Base-by-base conservation (phyloP, 1,140 invertebrate genomes). In the Eriosoma lanigerum region DNA sequence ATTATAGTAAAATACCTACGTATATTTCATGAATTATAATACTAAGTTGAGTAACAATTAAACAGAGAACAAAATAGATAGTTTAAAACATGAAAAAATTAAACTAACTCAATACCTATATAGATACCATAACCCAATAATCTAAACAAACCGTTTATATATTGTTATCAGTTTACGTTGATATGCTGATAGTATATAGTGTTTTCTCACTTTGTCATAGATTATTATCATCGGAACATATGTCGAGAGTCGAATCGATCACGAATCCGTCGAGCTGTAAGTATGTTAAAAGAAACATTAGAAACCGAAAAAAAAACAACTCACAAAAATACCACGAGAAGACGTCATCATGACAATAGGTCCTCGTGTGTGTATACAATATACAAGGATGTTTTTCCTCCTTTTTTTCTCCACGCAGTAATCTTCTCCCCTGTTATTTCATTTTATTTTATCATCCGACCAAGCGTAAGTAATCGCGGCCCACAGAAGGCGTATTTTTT, bases 201-300 rank as follows among this genome's bases (percentile, higher is more conserved):
- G 15, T 62, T 10, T n/a, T 21, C 9, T 19, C 19, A 3, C 13
- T 2, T 6, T 6, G 3, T 64, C 38, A 1, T 8, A 4, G 12
- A n/a, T n/a, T 64, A n/a, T n/a, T 64, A 29, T 0, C 26, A 70
- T 76, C 38, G 1, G 54, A 60, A 60, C 56, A 8, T 19, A 21
- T 62, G 75, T 78, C 75, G 62, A 29, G 48, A 78, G 56, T 78
- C 75, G 56, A 78, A 78, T 78, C 75, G 56, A 78, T 78, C 56
- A 60, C 15, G 17, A 78, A 60, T 62, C 32, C 21, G 52, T 76
- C 17, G 38, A 60, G 56, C 24, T 15, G 66, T 26, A 21, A 15
- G 9, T n/a, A n/a, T n/a, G n/a, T n/a, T n/a, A n/a, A n/a, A n/a
- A n/a, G n/a, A n/a, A n/a, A n/a, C n/a, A n/a, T 50, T 19, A 24